Base-by-base conservation (phyloP, 2,113 vertebrate species). In the Myotis yumanensis region DNA sequence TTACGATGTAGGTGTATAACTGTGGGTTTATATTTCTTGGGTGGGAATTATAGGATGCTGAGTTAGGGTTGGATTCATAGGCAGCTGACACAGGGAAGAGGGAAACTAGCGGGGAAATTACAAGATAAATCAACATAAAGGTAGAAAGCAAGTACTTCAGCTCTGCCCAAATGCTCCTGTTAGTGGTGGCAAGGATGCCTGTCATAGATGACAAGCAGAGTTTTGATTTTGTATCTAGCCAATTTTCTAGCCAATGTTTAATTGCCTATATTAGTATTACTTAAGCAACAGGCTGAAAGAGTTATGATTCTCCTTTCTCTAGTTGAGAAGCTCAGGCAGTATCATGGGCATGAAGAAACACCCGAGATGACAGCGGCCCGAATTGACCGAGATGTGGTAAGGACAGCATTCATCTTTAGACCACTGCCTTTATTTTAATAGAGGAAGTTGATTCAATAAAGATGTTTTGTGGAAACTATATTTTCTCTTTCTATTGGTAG, bases 371-470 rank as follows among this genome's bases (percentile, higher is more conserved):
- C 98, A 0, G 98, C 98, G 2, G 98, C 98, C 43, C 96, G 98
- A 32, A 99, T 99, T 46, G 99, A 99, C 98, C 97, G 99, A 96
- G 99, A 99, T 66, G 99, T 99, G 99, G 99, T 99, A 94, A 98
- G 98, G 97, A 35, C 48, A 4, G 3, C 0, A 14, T 6, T 43
- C 9, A 1, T 32, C 15, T 30, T 48, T 43, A 17, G 15, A 5
- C 46, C 43, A 11, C 0, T 43, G 16, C 1, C 28, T 64, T 85
- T 43, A 37, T 52, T 52, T 84, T 40, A 28, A 43, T 68, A 7
- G 52, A 40, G 30, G 48, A 82, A 66, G 16, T 35, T 85, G 28
- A 86, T 48, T 46, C 46, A 73, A 51, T 84, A 52, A 89, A 89
- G 43, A 28, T 48, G 30, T 59, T 90, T 69, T 76, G 2, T 86